These are phyloP conservation scores for Harpegnathos saltator DNA, from an alignment of 1,140 invertebrate genomes.

Conservation along the genomic window DNA sequence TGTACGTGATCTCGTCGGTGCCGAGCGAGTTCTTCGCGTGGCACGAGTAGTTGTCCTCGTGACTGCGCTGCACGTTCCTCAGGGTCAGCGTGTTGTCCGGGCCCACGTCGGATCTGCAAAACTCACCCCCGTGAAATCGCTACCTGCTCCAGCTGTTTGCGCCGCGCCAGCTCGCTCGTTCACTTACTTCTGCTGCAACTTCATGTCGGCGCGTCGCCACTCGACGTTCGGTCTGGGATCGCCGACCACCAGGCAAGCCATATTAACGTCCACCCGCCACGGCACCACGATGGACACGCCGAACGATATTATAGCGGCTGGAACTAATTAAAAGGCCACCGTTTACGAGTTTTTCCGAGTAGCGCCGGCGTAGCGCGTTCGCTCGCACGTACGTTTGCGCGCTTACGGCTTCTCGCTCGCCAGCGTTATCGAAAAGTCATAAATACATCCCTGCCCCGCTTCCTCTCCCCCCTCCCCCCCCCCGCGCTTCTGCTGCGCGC, in stretches of 20 bases:
- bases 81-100: conserved; percentile 88
- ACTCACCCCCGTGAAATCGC: conserved; percentile 13
- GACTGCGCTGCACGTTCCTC: conserved; percentile 86
- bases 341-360: conserved; percentile 58
- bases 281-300: conserved; percentile 86
- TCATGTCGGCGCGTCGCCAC: conserved; percentile 85
- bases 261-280: conserved; percentile 87
- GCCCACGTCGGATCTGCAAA: conserved; percentile 84
- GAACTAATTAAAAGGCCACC: conserved; percentile 83
- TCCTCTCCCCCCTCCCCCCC: too few relatives aligned
- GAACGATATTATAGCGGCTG: conserved; percentile 88
- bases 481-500: not conserved
- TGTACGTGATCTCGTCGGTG: conserved; percentile 88
- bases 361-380: not conserved
- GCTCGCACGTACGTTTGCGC: too few relatives aligned
- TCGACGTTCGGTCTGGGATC: conserved; percentile 85
- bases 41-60: conserved; percentile 90
- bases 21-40: conserved; percentile 87
- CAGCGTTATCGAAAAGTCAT: conserved; percentile 20
- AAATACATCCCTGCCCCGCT: not conserved
- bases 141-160: too few relatives aligned
- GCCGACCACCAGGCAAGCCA: conserved; percentile 88
- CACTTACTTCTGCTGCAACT: conserved; percentile 81
- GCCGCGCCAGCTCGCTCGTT: not conserved
- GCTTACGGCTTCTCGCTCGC: conserved; percentile 13